Evolutionary conservation across 2,113 vertebrate species (phyloP), one percentile per base, ranked within the genome.

Genomic region (Geococcyx californianus): DNA sequence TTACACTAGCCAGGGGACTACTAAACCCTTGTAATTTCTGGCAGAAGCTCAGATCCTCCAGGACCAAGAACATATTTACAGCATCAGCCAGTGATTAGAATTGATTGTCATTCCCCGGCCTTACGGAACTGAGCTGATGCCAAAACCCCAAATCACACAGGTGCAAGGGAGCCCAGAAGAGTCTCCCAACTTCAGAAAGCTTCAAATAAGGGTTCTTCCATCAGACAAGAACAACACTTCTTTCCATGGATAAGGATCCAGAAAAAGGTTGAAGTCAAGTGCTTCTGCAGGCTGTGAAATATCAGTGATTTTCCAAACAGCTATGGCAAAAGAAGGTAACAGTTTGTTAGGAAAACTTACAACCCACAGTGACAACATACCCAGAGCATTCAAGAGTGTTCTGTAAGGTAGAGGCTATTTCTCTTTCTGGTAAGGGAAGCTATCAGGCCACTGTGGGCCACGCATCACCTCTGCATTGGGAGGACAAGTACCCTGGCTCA

Each of bases 31-130:
- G 8, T 58, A 67, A 77, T 80, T 94, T 86, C 68, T 90, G 89
- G 45, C 72, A 92, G 70, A 74, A 90, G 5, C 42, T 93, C 72
- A 92, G 51, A 62, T 74, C 34, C 68, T 94, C 26, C 45, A 86
- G 59, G 68, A 90, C 23, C 42, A 69, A 86, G 64, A 33, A 40
- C 7, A 4, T 66, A 88, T 90, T 90, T 93, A 87, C 34, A 84
- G 28, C 63, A 92, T 51, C 49, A 93, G 59, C 55, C 67, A 88
- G 58, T 80, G 55, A 90, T 89, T 87, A 87, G 69, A 89, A 84
- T 12, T 84, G 63, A 93, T 56, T 92, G 33, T 36, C 68, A 77
- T 67, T 84, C 60, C 33, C 20, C 42, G 70, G 1, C 11, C 51
- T 86, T 63, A 68, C 77, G 34, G 55, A 92, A 76, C 64, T 34